Evolutionary conservation across 2,797 vertebrate species (phyloP).

Genomic region (Apodemus agrarius): DNA sequence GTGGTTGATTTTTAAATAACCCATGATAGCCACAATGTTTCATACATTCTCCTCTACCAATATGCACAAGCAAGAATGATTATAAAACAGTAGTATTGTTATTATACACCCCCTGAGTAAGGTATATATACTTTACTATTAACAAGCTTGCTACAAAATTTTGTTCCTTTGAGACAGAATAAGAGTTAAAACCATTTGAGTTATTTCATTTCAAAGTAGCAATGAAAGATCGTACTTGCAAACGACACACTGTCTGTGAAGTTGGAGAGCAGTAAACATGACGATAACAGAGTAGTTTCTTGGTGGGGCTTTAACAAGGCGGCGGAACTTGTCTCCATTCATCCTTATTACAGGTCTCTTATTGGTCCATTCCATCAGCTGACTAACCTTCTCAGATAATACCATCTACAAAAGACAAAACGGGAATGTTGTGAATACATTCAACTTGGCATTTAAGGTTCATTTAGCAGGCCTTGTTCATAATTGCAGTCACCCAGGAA

Average conservation of each 20-base stretch:
- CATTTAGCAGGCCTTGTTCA: neutral
- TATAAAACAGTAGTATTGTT: slow-evolving; percentile 42
- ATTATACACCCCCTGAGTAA: slow-evolving; percentile 34
- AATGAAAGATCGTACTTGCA: slow-evolving; percentile 92
- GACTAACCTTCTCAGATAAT: slow-evolving; percentile 96
- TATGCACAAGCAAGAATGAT: slow-evolving; percentile 25
- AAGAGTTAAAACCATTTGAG: slow-evolving; percentile 46
- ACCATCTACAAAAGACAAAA: slow-evolving; percentile 89
- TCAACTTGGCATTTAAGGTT: slow-evolving; percentile 51
- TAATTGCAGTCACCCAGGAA: neutral
- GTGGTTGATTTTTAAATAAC: slow-evolving; percentile 34
- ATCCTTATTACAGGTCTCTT: slow-evolving; percentile 96
- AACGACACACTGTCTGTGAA: slow-evolving; percentile 96
- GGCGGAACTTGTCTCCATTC: slow-evolving; percentile 98
- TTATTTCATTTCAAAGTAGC: slow-evolving; percentile 67
- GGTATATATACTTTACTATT: slow-evolving; percentile 19
- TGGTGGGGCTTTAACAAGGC: slow-evolving; percentile 95
- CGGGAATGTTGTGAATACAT: slow-evolving; percentile 38
- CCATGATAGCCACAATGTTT: slow-evolving; percentile 32
- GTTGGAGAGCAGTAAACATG: slow-evolving; percentile 98
- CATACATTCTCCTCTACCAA: slow-evolving; percentile 10
- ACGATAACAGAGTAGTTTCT: slow-evolving; percentile 97
- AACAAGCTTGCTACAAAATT: slow-evolving; percentile 20
- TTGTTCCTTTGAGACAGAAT: slow-evolving; percentile 37
- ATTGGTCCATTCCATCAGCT: slow-evolving; percentile 97